Percentiles rank a stretch among this genome's conserved stretches.
Evolutionary conservation across 1,140 invertebrate species (phyloP).

Genomic region (Aporrectodea caliginosa): DNA sequence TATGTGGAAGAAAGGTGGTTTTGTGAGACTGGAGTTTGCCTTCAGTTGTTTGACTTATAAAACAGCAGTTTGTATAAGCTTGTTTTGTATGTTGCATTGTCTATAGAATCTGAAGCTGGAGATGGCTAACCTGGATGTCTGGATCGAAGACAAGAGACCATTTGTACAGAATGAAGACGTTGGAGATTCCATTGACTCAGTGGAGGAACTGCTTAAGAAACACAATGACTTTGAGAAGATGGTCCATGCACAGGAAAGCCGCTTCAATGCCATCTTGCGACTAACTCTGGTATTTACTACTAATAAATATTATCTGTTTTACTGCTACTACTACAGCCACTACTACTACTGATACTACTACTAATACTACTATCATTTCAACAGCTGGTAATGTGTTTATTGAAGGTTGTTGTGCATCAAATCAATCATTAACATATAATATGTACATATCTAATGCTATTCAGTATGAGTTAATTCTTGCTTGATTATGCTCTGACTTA

Average conservation of each 20-base stretch:
- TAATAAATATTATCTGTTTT: neutral
- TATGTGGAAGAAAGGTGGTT: too few species aligned
- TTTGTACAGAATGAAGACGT: slow-evolving; percentile 92
- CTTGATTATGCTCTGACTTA: too few species aligned
- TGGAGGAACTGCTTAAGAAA: slow-evolving; percentile 93
- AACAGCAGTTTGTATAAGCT: neutral
- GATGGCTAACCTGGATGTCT: slow-evolving; percentile 89
- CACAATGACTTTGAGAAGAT: slow-evolving; percentile 99
- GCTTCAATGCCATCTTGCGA: slow-evolving; percentile 82
- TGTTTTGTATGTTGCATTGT: neutral
- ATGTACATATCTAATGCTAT: too few species aligned
- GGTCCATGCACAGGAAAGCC: slow-evolving; percentile 92
- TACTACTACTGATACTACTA: too few species aligned
- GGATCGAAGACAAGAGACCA: slow-evolving; percentile 92
- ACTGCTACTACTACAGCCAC: neutral
- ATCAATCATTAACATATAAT: too few species aligned
- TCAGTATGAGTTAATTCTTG: too few species aligned
- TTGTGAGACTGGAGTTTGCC: too few species aligned
- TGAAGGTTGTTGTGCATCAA: too few species aligned
- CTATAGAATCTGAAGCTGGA: slow-evolving; percentile 74
- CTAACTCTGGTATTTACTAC: slow-evolving; percentile 69
- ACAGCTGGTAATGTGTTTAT: too few species aligned
- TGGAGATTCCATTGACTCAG: slow-evolving; percentile 90
- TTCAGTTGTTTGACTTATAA: too few species aligned
- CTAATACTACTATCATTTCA: too few species aligned